These are phyloP conservation scores for Anoura caudifer DNA, from an alignment of 2,113 vertebrate genomes.

Conservation along the genomic window DNA sequence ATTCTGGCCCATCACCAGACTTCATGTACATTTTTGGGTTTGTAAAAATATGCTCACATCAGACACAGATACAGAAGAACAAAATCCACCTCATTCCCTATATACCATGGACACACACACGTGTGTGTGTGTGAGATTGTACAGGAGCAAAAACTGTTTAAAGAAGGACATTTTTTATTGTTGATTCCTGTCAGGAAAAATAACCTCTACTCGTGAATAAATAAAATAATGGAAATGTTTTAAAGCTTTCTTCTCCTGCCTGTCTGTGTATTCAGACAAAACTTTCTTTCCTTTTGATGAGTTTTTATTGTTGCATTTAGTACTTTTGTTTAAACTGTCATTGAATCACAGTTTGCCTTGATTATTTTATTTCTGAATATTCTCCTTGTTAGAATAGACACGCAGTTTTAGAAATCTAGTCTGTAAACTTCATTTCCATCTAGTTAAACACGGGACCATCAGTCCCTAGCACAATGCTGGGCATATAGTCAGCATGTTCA, in stretches of 20 bases:
- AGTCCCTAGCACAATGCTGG: neutral
- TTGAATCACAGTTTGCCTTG: neutral
- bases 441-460: neutral
- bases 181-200: neutral
- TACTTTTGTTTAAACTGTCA: slow-evolving; percentile 16
- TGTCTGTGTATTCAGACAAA: neutral
- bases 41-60: neutral
- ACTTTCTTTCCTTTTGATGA: neutral
- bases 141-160: neutral
- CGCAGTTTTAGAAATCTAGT: neutral
- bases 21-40: neutral
- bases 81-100: neutral
- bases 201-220: neutral
- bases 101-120: neutral
- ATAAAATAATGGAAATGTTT: neutral
- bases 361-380: slow-evolving; percentile 16
- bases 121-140: neutral
- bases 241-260: neutral
- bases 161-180: neutral
- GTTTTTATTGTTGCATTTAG: neutral
- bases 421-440: neutral
- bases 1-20: neutral
- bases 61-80: neutral
- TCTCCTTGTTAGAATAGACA: neutral
- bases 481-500: neutral